Evolutionary conservation across 2,888 invertebrate species (phyloP).

Genomic region (Corythucha ciliata): DNA sequence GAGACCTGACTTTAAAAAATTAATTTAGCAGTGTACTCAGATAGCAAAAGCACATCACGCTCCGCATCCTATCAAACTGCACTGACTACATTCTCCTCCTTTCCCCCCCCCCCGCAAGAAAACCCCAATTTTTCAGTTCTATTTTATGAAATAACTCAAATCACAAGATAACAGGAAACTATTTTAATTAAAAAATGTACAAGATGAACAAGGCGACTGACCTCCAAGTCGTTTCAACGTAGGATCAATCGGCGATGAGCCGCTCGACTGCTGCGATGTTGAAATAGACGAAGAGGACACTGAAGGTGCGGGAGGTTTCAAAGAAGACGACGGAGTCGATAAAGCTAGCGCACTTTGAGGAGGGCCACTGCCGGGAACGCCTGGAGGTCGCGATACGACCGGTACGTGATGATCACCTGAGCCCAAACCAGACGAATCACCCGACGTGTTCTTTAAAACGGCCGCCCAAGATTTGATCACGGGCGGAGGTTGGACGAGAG

Average conservation of each 20-base stretch:
- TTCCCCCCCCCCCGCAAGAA: too few relatives aligned
- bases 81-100: too few relatives aligned
- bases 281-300: not conserved
- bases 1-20: too few relatives aligned
- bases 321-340: slow-evolving; percentile 10
- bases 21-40: too few relatives aligned
- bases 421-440: not conserved
- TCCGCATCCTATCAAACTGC: too few relatives aligned
- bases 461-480: not conserved
- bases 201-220: slow-evolving; percentile 1
- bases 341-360: slow-evolving; percentile 13
- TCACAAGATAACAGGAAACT: too few relatives aligned
- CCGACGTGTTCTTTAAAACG: not conserved
- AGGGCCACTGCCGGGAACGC: not conserved
- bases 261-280: not conserved
- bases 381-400: too few relatives aligned
- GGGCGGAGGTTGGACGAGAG: not conserved
- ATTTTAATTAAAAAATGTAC: too few relatives aligned
- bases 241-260: not conserved
- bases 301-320: too few relatives aligned
- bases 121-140: too few relatives aligned
- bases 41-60: too few relatives aligned
- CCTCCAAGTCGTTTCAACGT: slow-evolving; percentile 3
- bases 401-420: not conserved
- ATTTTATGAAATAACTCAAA: too few relatives aligned